These are phyloP conservation scores for Trilocha varians DNA, from an alignment of 2,888 invertebrate species.

Conservation along the genomic window DNA sequence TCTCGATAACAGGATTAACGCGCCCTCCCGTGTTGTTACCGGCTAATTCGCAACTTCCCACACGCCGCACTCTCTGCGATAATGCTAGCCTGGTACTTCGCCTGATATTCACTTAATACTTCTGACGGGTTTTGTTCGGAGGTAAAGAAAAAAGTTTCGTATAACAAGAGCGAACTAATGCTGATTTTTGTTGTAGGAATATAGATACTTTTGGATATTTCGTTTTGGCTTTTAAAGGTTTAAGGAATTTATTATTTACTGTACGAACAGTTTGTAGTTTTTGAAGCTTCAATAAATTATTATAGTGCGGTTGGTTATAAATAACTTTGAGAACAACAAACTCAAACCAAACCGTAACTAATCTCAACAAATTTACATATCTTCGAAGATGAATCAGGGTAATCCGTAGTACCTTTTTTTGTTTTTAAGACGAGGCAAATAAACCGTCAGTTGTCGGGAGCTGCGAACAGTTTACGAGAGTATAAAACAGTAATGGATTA, in stretches of 20 bases:
- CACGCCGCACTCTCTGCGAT: conserved; percentile 37
- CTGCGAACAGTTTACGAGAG: conserved; percentile 64
- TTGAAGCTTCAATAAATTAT: too few species aligned
- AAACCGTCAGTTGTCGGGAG: conserved; percentile 31
- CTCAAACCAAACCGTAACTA: too few species aligned
- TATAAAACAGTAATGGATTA: conserved; percentile 69
- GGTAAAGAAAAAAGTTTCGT: conserved; percentile 7
- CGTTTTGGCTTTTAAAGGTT: too few species aligned
- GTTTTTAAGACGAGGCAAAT: conserved; percentile 12
- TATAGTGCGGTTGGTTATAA: too few species aligned
- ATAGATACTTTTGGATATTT: too few species aligned
- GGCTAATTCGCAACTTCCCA: conserved; percentile 59
- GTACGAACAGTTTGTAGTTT: too few species aligned
- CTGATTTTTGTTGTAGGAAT: conserved; percentile 6
- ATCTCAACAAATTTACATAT: too few species aligned
- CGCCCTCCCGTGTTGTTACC: conserved; percentile 47
- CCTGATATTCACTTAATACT: conserved; percentile 24
- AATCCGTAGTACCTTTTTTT: not conserved
- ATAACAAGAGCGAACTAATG: conserved; percentile 7
- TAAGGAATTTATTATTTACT: too few species aligned
- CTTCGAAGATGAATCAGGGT: not conserved
- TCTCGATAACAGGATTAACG: conserved; percentile 61
- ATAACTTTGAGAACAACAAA: too few species aligned
- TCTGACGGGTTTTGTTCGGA: conserved; percentile 1
- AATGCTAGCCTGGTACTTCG: conserved; percentile 38